A percentile compares a stretch with the other conserved stretches of the same genome.
Evolutionary conservation across 2,797 vertebrate genomes (phyloP).

Genomic region (Staurois parvus): DNA sequence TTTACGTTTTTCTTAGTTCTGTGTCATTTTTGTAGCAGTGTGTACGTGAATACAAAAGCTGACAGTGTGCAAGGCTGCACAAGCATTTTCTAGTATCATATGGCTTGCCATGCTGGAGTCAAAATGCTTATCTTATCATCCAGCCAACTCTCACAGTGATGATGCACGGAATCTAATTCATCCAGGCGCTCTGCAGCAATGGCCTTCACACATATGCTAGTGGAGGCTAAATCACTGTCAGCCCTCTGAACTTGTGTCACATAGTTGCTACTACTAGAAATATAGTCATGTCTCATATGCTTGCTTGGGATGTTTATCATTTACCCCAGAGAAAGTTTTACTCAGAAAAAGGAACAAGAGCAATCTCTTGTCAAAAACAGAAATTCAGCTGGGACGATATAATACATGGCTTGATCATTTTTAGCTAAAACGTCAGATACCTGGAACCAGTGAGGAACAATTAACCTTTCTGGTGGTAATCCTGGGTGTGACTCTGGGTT

Average conservation of each 20-base stretch:
- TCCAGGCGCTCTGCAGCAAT: background rate
- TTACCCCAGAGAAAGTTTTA: background rate
- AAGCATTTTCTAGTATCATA: background rate
- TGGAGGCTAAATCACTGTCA: constrained; percentile 1
- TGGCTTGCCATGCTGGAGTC: background rate
- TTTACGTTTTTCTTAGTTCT: background rate
- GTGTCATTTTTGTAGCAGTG: background rate
- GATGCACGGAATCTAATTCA: background rate
- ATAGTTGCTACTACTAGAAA: background rate
- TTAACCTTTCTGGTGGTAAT: too few relatives aligned
- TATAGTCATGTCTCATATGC: background rate
- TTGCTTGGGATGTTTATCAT: background rate
- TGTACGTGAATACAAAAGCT: background rate
- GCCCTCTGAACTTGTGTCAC: constrained; percentile 3
- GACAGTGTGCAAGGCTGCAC: background rate
- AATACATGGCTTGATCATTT: background rate
- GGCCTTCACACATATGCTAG: background rate
- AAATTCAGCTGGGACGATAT: background rate
- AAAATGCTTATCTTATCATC: background rate
- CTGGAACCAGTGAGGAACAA: background rate
- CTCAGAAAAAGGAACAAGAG: background rate
- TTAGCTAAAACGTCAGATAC: background rate
- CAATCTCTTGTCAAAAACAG: background rate
- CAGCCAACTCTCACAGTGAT: background rate
- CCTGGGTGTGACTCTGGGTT: too few relatives aligned